phyloP scores from a whole-genome alignment of 2,113 vertebrate genomes.

The Scatophagus argus region DNA sequence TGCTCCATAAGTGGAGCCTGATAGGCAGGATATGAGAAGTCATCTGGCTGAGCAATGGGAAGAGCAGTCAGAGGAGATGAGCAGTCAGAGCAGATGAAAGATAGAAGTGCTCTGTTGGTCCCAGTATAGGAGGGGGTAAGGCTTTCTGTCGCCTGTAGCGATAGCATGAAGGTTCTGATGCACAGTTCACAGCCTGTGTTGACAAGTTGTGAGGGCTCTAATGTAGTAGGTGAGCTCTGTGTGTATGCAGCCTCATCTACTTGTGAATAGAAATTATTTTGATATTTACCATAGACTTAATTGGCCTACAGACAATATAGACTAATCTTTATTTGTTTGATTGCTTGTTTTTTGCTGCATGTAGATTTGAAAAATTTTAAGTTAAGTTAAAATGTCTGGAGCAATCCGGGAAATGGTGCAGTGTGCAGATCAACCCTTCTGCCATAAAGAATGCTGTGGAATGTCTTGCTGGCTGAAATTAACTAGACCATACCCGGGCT shows the following conservation, averaged over 20 bases:
- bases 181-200: conserved; percentile 53
- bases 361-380: neutral
- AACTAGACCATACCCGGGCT: conserved; percentile 66
- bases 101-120: conserved; percentile 67
- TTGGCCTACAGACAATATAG: neutral
- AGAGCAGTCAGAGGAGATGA: conserved; percentile 62
- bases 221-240: conserved; percentile 37
- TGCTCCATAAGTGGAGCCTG: conserved; percentile 55
- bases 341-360: neutral
- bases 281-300: conserved; percentile 8
- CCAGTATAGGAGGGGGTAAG: conserved; percentile 47
- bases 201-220: conserved; percentile 57
- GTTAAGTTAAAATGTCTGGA: neutral
- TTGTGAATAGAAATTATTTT: conserved; percentile 46
- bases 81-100: conserved; percentile 80
- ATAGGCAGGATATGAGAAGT: conserved; percentile 67
- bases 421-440: conserved; percentile 27
- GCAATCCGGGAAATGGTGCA: conserved; percentile 21
- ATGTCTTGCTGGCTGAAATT: conserved; percentile 62
- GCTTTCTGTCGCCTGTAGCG: conserved; percentile 69
- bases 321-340: neutral
- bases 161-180: conserved; percentile 57
- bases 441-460: conserved; percentile 46
- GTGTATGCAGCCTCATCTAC: conserved; percentile 34
- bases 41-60: conserved; percentile 62